Conservation (phyloP, 2,888 invertebrate species). For the Drosophila flavopinicola region DNA sequence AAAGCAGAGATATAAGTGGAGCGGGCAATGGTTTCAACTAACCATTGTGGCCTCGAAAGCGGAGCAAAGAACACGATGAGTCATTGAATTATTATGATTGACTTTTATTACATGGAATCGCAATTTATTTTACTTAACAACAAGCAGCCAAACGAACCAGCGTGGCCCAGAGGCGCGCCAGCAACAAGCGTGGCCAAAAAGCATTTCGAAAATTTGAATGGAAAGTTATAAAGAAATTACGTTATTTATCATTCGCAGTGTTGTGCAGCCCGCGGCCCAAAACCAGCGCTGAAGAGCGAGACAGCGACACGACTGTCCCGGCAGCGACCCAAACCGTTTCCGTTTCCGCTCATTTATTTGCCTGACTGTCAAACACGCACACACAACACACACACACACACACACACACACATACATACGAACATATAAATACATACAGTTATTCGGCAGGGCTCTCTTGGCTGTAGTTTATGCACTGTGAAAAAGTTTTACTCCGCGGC, state of each 20-base stretch:
- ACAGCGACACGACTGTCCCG: constrained; percentile 21
- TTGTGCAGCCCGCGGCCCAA: constrained; percentile 41
- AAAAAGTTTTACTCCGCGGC: constrained; percentile 66
- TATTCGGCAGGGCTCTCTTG: constrained; percentile 10
- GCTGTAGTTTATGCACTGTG: constrained; percentile 66
- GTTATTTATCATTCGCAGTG: constrained; percentile 75
- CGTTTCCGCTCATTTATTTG: constrained; percentile 78
- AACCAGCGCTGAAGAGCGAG: constrained; percentile 6
- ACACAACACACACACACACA: constrained; percentile 22
- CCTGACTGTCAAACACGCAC: constrained; percentile 66
- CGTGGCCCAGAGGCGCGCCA: constrained; percentile 21
- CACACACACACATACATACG: constrained; percentile 10
- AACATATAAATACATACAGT: constrained; percentile 20
- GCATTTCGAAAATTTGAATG: constrained; percentile 69
- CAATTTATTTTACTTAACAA: constrained; percentile 81
- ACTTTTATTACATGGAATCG: constrained; percentile 79
- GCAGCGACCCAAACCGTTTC: constrained; percentile 69
- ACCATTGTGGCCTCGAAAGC: constrained; percentile 24
- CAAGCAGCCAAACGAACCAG: constrained; percentile 41
- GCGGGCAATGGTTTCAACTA: constrained; percentile 19
- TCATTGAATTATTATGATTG: constrained; percentile 80
- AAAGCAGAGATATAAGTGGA: constrained; percentile 8
- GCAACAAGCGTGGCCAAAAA: constrained; percentile 54
- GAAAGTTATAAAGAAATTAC: constrained; percentile 78
- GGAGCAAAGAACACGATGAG: constrained; percentile 56